These are phyloP conservation scores for Xenopus laevis DNA, from an alignment of 2,113 vertebrate genomes.

Conservation along the genomic window DNA sequence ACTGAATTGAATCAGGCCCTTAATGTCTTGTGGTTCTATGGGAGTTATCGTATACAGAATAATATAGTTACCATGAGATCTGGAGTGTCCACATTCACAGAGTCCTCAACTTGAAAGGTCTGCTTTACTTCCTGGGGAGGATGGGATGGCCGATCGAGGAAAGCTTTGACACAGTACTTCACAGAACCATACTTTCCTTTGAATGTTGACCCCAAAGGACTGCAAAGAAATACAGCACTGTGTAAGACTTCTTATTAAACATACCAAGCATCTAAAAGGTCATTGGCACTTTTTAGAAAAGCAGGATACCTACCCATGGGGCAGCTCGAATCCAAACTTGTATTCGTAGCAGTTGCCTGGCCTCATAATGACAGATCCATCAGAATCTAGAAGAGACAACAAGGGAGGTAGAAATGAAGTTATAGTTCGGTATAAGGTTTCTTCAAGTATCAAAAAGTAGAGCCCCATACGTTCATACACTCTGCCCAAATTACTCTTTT, in stretches of 20 bases:
- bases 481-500: too few relatives aligned
- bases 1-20: too few relatives aligned
- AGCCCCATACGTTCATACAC: too few relatives aligned
- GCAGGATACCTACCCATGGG: conserved; percentile 75
- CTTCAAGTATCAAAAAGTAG: too few relatives aligned
- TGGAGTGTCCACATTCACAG: conserved; percentile 85
- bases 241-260: not conserved
- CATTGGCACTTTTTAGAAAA: rapidly evolving
- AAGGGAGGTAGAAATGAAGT: rapidly evolving
- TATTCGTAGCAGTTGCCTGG: conserved; percentile 86
- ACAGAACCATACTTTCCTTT: conserved; percentile 90
- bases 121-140: conserved; percentile 71
- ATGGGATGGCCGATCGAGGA: conserved; percentile 73
- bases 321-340: conserved; percentile 88
- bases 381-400: conserved; percentile 61
- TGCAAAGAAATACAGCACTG: conserved; percentile 47
- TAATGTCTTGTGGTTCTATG: too few relatives aligned
- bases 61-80: conserved; percentile 76
- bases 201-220: conserved; percentile 87
- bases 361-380: conserved; percentile 79
- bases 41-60: not conserved
- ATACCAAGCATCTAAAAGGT: rapidly evolving
- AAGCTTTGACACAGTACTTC: conserved; percentile 84
- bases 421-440: not conserved
- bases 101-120: conserved; percentile 85